Base-by-base conservation (phyloP, 1,140 invertebrate genomes). In the Idris sp. region DNA sequence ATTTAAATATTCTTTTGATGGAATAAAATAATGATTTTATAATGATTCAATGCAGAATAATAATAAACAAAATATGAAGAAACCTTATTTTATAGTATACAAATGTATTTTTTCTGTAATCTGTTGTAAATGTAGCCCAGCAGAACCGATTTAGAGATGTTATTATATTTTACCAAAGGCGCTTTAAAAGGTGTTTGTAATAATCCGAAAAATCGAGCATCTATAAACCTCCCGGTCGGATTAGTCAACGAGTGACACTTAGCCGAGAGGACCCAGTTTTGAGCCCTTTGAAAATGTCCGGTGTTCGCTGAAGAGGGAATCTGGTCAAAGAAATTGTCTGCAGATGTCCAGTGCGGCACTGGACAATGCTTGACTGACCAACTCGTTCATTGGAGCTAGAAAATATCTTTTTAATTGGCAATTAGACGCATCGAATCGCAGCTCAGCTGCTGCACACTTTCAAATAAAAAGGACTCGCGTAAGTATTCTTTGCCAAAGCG, bases 361-460 rank as follows among this genome's bases (percentile, higher is more conserved):
- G 69, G 54, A 65, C 71, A 74, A 67, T 67, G 61, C 56, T 62
- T 31, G 54, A 19, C 38, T 73, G 71, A 67, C 71, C 71, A 61
- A 14, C 33, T 67, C 31, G 46, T 67, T 59, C 41, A 56, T 22
- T 44, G 41, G 22, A 69, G 18, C 74, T 64, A 76, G 83, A 79
- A 84, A 84, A 85, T 84, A 80, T 85, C 77, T 82, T 83, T 84
- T 86, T 86, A 86, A 86, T 86, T 86, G 84, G 81, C 84, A 85
- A 86, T 86, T 86, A 85, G 84, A 76, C 74, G 76, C 79, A 77
- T 81, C 62, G 76, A 78, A 75, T 78, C 64, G 71, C 46, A 72
- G 53, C 72, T 80, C 84, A 85, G 82, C 83, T 85, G 84, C 79
- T 74, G n/a, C 26, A 43, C 8, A 54, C 58, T 71, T 61, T 61